A percentile compares a stretch with the other conserved stretches of the same genome.
phyloP scores from a whole-genome alignment of 1,140 invertebrate species.

The Whitmania pigra region DNA sequence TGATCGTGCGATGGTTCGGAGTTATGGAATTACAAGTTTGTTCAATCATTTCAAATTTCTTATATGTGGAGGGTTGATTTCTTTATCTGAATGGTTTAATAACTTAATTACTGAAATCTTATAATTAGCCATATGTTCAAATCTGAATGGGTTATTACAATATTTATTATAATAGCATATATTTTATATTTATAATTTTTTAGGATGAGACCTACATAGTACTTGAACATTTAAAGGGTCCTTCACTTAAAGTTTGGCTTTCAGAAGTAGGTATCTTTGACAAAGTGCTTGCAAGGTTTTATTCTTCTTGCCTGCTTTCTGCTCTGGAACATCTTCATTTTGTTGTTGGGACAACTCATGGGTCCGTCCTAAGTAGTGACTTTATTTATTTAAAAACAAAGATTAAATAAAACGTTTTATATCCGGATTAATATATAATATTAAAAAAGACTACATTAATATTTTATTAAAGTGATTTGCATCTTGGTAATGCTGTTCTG shows the following conservation, averaged over 20 bases:
- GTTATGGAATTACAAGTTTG: background rate
- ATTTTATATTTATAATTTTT: too few relatives aligned
- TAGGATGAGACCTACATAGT: too few relatives aligned
- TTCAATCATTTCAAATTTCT: background rate
- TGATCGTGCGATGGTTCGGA: background rate
- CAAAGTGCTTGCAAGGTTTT: background rate
- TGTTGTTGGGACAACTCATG: background rate
- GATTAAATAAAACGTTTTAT: too few relatives aligned
- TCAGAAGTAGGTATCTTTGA: background rate
- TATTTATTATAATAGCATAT: too few relatives aligned
- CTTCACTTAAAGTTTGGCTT: background rate
- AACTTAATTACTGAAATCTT: too few relatives aligned
- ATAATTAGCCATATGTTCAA: too few relatives aligned
- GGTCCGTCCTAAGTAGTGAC: background rate
- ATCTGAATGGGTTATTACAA: too few relatives aligned
- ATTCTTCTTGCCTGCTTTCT: slow-evolving; percentile 1
- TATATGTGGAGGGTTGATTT: background rate
- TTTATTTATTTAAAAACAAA: background rate
- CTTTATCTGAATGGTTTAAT: background rate
- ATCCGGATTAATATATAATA: too few relatives aligned
- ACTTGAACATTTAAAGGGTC: background rate
- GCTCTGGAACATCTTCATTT: slow-evolving; percentile 7
- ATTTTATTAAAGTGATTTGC: background rate
- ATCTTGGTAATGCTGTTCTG: background rate
- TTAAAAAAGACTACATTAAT: too few relatives aligned